Percentiles rank a stretch among this genome's conserved stretches.
phyloP scores from a whole-genome alignment of 2,113 vertebrate species.

The Sinocyclocheilus anshuiensis region DNA sequence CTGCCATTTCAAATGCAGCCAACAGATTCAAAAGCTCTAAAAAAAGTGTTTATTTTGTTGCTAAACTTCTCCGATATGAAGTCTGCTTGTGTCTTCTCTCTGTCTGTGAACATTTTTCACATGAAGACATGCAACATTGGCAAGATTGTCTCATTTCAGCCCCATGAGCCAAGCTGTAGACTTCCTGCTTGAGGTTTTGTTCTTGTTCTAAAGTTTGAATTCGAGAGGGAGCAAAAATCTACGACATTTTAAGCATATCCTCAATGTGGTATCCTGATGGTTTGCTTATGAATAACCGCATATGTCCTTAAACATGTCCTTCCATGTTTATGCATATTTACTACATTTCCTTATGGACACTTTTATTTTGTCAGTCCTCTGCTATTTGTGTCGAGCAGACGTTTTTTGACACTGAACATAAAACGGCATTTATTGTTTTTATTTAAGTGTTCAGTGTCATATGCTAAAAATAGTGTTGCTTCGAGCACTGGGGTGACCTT shows the following conservation, averaged over 20 bases:
- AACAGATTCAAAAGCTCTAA: not conserved
- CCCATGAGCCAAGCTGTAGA: not conserved
- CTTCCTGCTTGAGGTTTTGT: slow-evolving; percentile 17
- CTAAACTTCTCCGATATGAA: not conserved
- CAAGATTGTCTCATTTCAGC: not conserved
- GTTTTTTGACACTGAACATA: slow-evolving; percentile 17
- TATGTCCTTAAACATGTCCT: not conserved
- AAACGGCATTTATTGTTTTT: slow-evolving; percentile 1
- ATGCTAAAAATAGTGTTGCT: slow-evolving; percentile 20
- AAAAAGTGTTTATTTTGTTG: too few species aligned
- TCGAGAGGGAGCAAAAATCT: not conserved
- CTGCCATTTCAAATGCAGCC: not conserved
- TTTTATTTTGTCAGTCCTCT: not conserved
- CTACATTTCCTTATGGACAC: not conserved
- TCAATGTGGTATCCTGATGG: not conserved
- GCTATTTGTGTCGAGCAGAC: not conserved
- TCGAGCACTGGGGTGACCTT: not conserved
- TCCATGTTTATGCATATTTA: not conserved
- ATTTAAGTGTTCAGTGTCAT: slow-evolving; percentile 10
- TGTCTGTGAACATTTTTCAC: not conserved
- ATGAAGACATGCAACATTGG: not conserved
- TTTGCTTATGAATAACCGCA: not conserved
- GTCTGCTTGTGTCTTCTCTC: not conserved
- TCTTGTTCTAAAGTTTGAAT: not conserved
- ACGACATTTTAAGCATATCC: not conserved